A percentile compares a stretch with the other conserved stretches of the same genome.
phyloP scores from a whole-genome alignment of 2,797 vertebrate species.

The Clarias fuscus region DNA sequence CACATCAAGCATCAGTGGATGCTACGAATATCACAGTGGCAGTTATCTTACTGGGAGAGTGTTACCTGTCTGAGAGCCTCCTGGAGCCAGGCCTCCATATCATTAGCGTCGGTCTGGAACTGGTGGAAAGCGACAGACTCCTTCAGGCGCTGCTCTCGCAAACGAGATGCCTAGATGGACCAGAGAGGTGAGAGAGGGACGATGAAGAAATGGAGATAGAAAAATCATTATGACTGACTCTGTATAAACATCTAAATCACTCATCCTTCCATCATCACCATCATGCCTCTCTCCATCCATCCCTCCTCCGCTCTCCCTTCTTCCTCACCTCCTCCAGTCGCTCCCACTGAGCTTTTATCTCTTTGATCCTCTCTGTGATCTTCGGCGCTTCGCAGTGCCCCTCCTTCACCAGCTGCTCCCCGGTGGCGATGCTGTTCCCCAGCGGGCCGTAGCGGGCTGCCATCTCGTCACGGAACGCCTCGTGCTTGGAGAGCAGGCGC shows the following conservation, averaged over 20 bases:
- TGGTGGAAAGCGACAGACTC: conserved; percentile 87
- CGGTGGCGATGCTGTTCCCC: conserved; percentile 81
- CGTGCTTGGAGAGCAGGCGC: conserved; percentile 89
- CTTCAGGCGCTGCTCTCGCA: conserved; percentile 78
- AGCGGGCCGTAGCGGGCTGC: conserved; percentile 86
- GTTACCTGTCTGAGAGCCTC: conserved; percentile 83
- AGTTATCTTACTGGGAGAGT: background rate
- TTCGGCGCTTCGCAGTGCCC: conserved; percentile 81
- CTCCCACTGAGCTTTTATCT: conserved; percentile 76
- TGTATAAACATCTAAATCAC: background rate
- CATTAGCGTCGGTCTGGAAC: conserved; percentile 89
- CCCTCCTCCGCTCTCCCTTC: background rate
- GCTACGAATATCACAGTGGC: too few relatives aligned
- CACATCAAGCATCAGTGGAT: too few relatives aligned
- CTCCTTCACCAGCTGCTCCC: conserved; percentile 80
- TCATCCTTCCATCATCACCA: background rate
- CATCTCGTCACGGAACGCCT: conserved; percentile 89
- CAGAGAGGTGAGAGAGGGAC: background rate
- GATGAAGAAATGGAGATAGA: background rate
- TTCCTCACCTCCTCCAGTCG: conserved; percentile 78
- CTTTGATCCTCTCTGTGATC: conserved; percentile 78
- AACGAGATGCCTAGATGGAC: conserved; percentile 68
- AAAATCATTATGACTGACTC: background rate
- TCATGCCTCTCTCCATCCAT: background rate
- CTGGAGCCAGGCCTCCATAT: conserved; percentile 88